Conservation (phyloP, 2,797 vertebrate species). For the Microcaecilia unicolor region DNA sequence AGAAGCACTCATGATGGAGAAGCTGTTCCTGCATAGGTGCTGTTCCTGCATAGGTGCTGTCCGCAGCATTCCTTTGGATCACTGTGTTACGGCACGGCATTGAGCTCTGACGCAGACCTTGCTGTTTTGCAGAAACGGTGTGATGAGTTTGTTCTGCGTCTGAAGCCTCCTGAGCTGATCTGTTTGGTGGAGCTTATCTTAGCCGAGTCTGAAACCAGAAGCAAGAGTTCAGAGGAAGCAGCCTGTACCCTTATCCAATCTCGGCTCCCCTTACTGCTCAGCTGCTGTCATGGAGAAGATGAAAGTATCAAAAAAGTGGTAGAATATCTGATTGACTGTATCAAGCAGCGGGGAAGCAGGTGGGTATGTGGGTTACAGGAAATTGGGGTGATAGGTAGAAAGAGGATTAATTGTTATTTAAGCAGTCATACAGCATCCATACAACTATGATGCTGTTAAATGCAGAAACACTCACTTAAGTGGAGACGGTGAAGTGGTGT, state of each 20-base stretch:
- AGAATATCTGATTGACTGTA: conserved; percentile 76
- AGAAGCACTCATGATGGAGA: background rate
- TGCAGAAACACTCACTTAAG: no score
- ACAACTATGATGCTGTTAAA: no score
- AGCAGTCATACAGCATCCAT: no score
- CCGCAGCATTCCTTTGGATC: background rate
- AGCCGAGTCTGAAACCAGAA: conserved; percentile 74
- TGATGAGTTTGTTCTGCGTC: conserved; percentile 76
- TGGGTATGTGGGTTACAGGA: no score
- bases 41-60: conserved; percentile 1
- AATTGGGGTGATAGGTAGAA: conserved; percentile 3
- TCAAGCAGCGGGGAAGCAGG: conserved; percentile 88
- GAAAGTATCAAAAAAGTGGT: conserved; percentile 76
- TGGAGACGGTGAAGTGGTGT: no score
- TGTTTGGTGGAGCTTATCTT: conserved; percentile 90
- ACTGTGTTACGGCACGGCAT: background rate
- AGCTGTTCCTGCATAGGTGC: conserved; percentile 8
- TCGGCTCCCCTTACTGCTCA: conserved; percentile 83
- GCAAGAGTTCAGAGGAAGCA: conserved; percentile 45
- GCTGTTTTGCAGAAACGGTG: conserved; percentile 70
- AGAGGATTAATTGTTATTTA: no score
- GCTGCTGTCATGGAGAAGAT: conserved; percentile 75
- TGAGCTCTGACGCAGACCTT: background rate
- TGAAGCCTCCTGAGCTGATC: conserved; percentile 75
- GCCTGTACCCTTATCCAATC: conserved; percentile 82